Percentiles rank a stretch among this genome's conserved stretches.
phyloP scores from a whole-genome alignment of 2,888 invertebrate genomes.

The Molorchus minor region DNA sequence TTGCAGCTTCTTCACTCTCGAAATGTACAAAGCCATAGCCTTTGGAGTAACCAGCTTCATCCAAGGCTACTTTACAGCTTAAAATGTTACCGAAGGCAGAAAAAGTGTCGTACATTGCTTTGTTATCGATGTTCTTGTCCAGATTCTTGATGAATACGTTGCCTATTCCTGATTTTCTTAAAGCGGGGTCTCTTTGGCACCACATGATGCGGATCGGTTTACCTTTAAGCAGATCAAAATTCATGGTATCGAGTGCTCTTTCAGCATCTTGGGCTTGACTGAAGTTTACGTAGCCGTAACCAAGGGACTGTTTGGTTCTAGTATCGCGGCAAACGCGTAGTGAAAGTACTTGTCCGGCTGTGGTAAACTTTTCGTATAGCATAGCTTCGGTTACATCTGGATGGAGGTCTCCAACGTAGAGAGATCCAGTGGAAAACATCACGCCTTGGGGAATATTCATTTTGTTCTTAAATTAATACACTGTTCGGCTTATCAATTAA shows the following conservation, averaged over 20 bases:
- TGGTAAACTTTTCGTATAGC: constrained; percentile 99
- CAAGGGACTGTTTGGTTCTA: constrained; percentile 94
- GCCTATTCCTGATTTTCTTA: constrained; percentile 97
- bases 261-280: constrained; percentile 99
- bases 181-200: constrained; percentile 98
- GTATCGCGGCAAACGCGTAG: constrained; percentile 99
- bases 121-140: constrained; percentile 98
- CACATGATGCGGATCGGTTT: constrained; percentile 99
- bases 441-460: constrained; percentile 62
- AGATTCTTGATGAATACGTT: constrained; percentile 99
- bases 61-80: constrained; percentile 97
- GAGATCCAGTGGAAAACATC: constrained; percentile 91
- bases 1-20: constrained; percentile 97
- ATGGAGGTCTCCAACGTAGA: constrained; percentile 99
- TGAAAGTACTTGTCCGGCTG: constrained; percentile 97
- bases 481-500: constrained; percentile 38
- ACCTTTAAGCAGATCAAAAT: constrained; percentile 96
- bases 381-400: constrained; percentile 98
- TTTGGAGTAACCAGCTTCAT: constrained; percentile 92
- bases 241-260: constrained; percentile 99
- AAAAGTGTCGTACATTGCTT: constrained; percentile 99
- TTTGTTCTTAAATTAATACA: constrained; percentile 37
- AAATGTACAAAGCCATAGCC: constrained; percentile 98
- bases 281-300: constrained; percentile 99
- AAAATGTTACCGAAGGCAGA: constrained; percentile 98